These are phyloP conservation scores for Pseudolaguvia tuberculata DNA, from an alignment of 2,113 vertebrate genomes.

Conservation along the genomic window DNA sequence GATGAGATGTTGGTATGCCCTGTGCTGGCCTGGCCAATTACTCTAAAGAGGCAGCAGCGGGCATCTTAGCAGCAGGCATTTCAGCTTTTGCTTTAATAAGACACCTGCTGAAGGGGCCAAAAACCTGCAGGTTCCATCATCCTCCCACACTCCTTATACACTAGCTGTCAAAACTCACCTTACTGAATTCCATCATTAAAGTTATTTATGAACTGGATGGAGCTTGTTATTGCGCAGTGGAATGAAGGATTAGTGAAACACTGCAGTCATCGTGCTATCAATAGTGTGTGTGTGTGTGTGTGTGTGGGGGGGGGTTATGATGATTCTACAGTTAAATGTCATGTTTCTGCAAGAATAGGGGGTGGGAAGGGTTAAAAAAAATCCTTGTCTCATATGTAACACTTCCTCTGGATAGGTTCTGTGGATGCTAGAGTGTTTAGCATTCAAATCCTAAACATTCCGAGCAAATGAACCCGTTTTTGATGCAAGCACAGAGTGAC, in stretches of 20 bases:
- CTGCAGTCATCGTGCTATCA: conserved; percentile 3
- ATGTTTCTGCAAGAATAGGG: not conserved
- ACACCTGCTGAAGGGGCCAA: conserved; percentile 30
- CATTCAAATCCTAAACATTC: not conserved
- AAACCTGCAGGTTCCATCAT: conserved; percentile 30
- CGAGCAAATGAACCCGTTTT: not conserved
- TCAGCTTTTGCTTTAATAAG: conserved; percentile 45
- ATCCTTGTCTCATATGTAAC: not conserved
- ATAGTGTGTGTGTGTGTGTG: too few relatives aligned
- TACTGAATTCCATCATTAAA: conserved; percentile 23
- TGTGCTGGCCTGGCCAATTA: conserved; percentile 39
- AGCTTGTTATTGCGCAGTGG: conserved; percentile 22
- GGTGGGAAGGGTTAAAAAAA: too few relatives aligned
- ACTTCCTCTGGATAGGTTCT: not conserved
- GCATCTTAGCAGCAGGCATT: conserved; percentile 38
- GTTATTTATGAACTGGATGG: conserved; percentile 30
- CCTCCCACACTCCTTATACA: conserved; percentile 4
- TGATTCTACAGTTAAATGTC: conserved; percentile 21
- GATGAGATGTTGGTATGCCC: conserved; percentile 29
- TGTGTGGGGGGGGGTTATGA: conserved; percentile 20
- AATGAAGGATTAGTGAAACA: not conserved
- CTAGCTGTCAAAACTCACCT: conserved; percentile 30
- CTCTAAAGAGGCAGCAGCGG: conserved; percentile 33
- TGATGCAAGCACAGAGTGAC: not conserved
- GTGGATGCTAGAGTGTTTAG: not conserved